phyloP scores from a whole-genome alignment of 1,140 invertebrate species.

The Gryllus bimaculatus region DNA sequence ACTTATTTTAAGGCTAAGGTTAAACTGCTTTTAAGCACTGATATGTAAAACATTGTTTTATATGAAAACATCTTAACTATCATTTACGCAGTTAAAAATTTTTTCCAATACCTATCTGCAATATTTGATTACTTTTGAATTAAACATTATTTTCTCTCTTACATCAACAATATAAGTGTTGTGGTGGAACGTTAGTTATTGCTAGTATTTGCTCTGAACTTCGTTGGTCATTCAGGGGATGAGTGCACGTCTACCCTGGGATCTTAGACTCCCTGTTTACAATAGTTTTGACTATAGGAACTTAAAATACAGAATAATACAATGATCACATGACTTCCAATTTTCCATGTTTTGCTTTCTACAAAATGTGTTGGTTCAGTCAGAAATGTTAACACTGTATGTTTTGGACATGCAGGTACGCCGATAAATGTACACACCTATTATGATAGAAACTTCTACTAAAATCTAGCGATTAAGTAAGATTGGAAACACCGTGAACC shows the following conservation, averaged over 20 bases:
- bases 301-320: conserved; percentile 1
- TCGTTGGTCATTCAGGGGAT: neutral
- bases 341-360: neutral
- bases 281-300: conserved; percentile 1
- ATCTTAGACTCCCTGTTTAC: neutral
- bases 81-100: too few relatives aligned
- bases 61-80: too few relatives aligned
- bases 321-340: neutral
- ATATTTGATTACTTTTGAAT: too few relatives aligned
- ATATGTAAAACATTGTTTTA: too few relatives aligned
- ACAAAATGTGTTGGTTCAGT: neutral
- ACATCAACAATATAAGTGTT: too few relatives aligned
- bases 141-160: too few relatives aligned
- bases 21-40: too few relatives aligned
- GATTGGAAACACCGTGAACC: neutral
- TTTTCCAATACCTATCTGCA: too few relatives aligned
- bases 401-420: neutral
- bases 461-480: neutral
- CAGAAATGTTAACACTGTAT: neutral
- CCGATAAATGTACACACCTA: neutral
- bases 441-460: neutral
- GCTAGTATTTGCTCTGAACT: neutral
- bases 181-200: neutral
- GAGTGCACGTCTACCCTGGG: neutral
- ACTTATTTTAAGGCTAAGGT: too few relatives aligned